A percentile compares a stretch with the other conserved stretches of the same genome.
phyloP scores from a whole-genome alignment of 1,140 invertebrate species.

The Platorchestia sp. region DNA sequence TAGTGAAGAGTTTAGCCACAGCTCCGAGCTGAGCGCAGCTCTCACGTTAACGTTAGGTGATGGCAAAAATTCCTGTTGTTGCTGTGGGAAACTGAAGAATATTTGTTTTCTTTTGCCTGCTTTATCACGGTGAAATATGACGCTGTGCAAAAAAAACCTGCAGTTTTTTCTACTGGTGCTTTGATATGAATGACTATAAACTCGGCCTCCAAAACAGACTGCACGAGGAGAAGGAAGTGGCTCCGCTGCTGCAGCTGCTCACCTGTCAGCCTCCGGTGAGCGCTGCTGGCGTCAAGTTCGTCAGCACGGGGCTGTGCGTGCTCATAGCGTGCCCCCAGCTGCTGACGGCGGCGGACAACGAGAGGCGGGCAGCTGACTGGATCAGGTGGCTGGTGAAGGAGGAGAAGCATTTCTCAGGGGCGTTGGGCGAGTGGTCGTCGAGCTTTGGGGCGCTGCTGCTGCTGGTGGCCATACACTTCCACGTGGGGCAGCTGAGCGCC shows the following conservation, averaged over 20 bases:
- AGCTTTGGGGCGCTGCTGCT: slow-evolving; percentile 96
- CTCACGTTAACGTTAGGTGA: too few species aligned
- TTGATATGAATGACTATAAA: too few species aligned
- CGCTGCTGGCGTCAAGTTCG: slow-evolving; percentile 91
- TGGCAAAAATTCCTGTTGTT: too few species aligned
- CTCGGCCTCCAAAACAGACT: slow-evolving; percentile 77
- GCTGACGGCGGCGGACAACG: slow-evolving; percentile 82
- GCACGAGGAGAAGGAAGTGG: slow-evolving; percentile 90
- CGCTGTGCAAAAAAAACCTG: too few species aligned
- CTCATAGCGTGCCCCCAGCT: slow-evolving; percentile 93
- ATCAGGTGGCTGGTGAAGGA: slow-evolving; percentile 92
- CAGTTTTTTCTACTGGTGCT: too few species aligned
- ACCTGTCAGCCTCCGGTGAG: slow-evolving; percentile 91
- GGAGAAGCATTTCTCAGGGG: slow-evolving; percentile 80
- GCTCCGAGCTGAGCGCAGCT: too few species aligned
- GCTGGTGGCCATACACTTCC: slow-evolving; percentile 96
- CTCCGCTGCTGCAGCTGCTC: slow-evolving; percentile 84
- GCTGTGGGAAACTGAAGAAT: too few species aligned
- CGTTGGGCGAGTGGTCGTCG: slow-evolving; percentile 67
- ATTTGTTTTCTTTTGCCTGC: too few species aligned
- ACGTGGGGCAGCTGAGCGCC: slow-evolving; percentile 87
- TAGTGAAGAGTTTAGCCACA: too few species aligned
- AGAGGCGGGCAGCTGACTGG: slow-evolving; percentile 93
- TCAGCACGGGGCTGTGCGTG: slow-evolving; percentile 94
- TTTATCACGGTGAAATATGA: too few species aligned